Conservation (phyloP, 2,797 vertebrate genomes). For the Phyllotis vaccarum region DNA sequence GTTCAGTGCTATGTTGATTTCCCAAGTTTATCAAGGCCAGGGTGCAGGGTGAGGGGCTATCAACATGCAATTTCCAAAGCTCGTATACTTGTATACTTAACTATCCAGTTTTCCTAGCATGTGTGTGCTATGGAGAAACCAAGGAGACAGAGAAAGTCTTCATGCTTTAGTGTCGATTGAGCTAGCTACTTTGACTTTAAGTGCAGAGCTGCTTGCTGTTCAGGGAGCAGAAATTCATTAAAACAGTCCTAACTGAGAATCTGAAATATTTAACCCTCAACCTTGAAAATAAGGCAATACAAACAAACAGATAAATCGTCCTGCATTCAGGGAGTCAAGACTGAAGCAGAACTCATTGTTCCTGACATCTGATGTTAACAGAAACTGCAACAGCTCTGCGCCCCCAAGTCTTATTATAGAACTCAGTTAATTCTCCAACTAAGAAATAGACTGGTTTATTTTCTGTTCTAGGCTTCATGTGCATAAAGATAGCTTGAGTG, state of each 20-base stretch:
- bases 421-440: neutral
- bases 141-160: neutral
- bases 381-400: neutral
- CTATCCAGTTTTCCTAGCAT: neutral
- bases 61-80: neutral
- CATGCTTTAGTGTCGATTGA: neutral
- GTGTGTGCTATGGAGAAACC: neutral
- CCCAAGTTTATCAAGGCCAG: neutral
- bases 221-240: neutral
- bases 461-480: conserved; percentile 24
- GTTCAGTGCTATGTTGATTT: neutral
- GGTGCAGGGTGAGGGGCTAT: neutral
- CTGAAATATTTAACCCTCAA: neutral
- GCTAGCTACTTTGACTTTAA: neutral
- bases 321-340: neutral
- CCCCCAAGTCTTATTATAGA: neutral
- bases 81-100: neutral
- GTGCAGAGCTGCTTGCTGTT: neutral
- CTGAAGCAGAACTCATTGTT: neutral
- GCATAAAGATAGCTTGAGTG: conserved; percentile 66
- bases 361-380: neutral
- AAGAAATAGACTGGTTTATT: neutral
- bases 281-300: neutral
- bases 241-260: neutral
- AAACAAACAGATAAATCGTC: neutral